Conservation (phyloP, 2,113 vertebrate genomes). For the Marmota flaviventris region DNA sequence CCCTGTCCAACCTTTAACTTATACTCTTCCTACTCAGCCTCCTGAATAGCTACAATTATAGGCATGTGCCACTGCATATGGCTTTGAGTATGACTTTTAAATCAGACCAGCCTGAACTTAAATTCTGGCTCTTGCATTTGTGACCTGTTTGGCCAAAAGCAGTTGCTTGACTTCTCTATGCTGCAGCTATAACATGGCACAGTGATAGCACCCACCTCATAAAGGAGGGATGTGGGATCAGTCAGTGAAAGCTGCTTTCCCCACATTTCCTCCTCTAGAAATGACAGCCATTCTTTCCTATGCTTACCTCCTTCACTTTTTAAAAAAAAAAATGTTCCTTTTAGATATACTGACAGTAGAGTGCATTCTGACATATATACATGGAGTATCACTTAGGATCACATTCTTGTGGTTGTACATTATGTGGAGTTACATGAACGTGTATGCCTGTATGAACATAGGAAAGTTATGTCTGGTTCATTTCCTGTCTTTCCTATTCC, state of each 20-base stretch:
- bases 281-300: neutral
- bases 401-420: no score
- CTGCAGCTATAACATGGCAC: accelerated
- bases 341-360: no score
- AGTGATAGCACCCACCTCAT: accelerated
- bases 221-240: neutral
- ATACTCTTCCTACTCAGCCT: neutral
- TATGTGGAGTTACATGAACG: no score
- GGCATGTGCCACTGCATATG: neutral
- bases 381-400: no score
- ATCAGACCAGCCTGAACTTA: neutral
- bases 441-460: no score
- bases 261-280: neutral
- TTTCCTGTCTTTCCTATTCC: no score
- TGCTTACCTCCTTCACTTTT: neutral
- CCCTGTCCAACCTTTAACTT: neutral
- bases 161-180: neutral
- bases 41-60: neutral
- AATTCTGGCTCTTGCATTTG: neutral
- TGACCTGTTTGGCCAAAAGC: neutral
- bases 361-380: no score
- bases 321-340: no score
- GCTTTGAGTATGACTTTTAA: neutral
- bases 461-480: no score
- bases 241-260: neutral